phyloP scores from a whole-genome alignment of 1,140 invertebrate genomes.

The Micrasema minimum region DNA sequence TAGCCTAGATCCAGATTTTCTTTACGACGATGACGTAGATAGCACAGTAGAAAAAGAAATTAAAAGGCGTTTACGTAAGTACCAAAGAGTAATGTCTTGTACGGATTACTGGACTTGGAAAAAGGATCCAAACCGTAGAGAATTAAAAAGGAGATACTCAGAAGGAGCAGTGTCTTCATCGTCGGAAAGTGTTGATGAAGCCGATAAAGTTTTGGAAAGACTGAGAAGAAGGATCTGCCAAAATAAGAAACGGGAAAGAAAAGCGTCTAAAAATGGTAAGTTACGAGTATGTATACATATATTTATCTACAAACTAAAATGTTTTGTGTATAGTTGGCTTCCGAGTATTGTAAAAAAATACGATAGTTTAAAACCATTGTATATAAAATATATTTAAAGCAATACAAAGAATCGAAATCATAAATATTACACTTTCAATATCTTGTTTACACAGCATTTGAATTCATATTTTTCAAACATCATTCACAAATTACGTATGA shows the following conservation, averaged over 20 bases:
- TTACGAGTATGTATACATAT: too few species aligned
- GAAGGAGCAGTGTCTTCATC: constrained; percentile 60
- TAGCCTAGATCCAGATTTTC: constrained; percentile 37
- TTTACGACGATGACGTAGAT: constrained; percentile 55
- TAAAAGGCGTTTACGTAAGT: constrained; percentile 64
- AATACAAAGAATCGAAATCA: too few species aligned
- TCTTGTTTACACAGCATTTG: too few species aligned
- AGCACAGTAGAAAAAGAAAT: constrained; percentile 62
- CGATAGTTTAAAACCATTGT: too few species aligned
- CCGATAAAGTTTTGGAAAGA: constrained; percentile 64
- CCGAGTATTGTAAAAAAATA: too few species aligned
- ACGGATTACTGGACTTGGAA: constrained; percentile 57
- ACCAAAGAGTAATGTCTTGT: constrained; percentile 64
- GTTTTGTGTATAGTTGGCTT: too few species aligned
- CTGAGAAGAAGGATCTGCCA: constrained; percentile 65
- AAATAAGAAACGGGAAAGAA: constrained; percentile 64
- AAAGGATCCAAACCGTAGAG: constrained; percentile 55
- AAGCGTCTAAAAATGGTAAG: constrained; percentile 49
- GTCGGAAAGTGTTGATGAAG: constrained; percentile 66
- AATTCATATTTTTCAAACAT: too few species aligned
- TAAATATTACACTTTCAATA: too few species aligned
- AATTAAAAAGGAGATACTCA: constrained; percentile 57
- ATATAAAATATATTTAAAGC: too few species aligned
- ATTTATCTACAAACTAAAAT: too few species aligned
- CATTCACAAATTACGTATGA: too few species aligned